Evolutionary conservation across 2,797 vertebrate species (phyloP).

Genomic region (Phoeniculus purpureus): DNA sequence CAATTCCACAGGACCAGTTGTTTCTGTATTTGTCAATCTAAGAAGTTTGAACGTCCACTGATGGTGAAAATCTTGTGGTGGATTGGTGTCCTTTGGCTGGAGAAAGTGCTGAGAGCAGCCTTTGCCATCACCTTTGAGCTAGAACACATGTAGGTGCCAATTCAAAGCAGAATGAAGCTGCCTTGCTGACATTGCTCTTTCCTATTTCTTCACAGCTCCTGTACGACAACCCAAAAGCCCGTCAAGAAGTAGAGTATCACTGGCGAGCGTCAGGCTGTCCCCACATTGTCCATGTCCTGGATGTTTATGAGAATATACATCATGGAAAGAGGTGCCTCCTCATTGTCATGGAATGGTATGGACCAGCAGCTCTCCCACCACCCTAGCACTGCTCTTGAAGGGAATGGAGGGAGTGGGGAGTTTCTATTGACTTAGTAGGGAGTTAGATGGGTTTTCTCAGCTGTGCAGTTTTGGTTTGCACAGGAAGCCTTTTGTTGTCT

Average conservation of each 20-base stretch:
- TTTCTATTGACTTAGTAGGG: neutral
- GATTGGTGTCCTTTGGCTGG: neutral
- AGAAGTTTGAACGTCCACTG: neutral
- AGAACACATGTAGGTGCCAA: neutral
- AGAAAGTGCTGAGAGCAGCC: neutral
- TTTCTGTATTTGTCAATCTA: neutral
- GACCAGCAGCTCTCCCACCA: neutral
- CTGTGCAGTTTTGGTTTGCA: neutral
- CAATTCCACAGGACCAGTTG: neutral
- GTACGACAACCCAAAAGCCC: slow-evolving; percentile 93
- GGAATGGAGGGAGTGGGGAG: neutral
- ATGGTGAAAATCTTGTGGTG: neutral
- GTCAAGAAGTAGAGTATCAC: slow-evolving; percentile 95
- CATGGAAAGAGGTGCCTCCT: slow-evolving; percentile 95
- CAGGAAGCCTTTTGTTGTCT: neutral
- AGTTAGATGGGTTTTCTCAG: neutral
- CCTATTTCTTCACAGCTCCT: slow-evolving; percentile 83
- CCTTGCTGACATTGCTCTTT: neutral
- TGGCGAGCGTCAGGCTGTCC: slow-evolving; percentile 91
- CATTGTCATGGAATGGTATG: slow-evolving; percentile 98
- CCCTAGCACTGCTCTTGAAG: neutral
- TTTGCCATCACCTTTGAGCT: neutral
- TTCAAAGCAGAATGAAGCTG: neutral
- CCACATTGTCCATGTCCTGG: slow-evolving; percentile 92
- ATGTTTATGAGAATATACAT: slow-evolving; percentile 96